A percentile compares a stretch with the other conserved stretches of the same genome.
Conservation (phyloP, 2,888 invertebrate species). For the Parasteatoda lunata region DNA sequence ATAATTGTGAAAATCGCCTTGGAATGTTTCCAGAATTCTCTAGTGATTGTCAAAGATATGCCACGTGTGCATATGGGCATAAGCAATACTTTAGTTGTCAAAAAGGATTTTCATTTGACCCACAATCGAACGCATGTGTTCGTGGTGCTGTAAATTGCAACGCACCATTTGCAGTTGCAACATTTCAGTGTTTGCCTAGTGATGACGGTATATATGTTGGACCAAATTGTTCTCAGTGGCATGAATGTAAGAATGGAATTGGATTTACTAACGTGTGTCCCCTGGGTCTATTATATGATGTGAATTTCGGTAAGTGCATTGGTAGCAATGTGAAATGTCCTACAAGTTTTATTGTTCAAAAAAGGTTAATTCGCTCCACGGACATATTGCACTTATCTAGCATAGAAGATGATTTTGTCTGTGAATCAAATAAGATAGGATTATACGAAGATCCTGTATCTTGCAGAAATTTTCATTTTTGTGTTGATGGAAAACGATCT, state of each 20-base stretch:
- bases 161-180: constrained; percentile 47
- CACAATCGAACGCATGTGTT: constrained; percentile 32
- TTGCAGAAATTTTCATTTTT: constrained; percentile 69
- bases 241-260: constrained; percentile 63
- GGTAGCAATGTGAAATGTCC: constrained; percentile 1
- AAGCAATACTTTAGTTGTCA: constrained; percentile 41
- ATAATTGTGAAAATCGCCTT: constrained; percentile 59
- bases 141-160: constrained; percentile 20
- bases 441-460: constrained; percentile 30
- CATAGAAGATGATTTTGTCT: constrained; percentile 19
- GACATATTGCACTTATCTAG: background rate
- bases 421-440: constrained; percentile 27
- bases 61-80: constrained; percentile 57
- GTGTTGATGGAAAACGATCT: constrained; percentile 55
- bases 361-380: constrained; percentile 8
- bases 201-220: constrained; percentile 63
- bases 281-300: constrained; percentile 29
- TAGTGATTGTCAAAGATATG: constrained; percentile 50
- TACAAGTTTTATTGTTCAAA: constrained; percentile 13
- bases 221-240: constrained; percentile 55
- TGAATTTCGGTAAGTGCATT: constrained; percentile 37
- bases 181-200: constrained; percentile 59
- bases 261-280: constrained; percentile 64
- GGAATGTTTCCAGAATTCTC: constrained; percentile 64
- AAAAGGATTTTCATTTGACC: constrained; percentile 37